A percentile compares a stretch with the other conserved stretches of the same genome.
phyloP scores from a whole-genome alignment of 2,113 vertebrate genomes.

The Indri indri region DNA sequence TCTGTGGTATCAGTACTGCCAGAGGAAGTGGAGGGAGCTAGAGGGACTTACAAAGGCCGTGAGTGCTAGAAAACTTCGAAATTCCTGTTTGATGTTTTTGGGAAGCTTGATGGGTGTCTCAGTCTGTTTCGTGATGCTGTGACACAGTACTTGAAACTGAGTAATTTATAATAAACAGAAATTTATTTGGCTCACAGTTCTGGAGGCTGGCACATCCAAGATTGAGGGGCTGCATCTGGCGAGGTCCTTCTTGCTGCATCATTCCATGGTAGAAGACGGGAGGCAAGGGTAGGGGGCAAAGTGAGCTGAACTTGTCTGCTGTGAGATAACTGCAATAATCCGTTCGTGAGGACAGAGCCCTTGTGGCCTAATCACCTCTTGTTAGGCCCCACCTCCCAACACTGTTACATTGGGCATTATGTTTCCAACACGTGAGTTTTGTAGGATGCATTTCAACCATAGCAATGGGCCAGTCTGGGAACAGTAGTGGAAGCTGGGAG shows the following conservation, averaged over 20 bases:
- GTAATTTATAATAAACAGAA: neutral
- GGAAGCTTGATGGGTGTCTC: neutral
- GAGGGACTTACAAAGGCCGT: neutral
- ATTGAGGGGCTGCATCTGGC: neutral
- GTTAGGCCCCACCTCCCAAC: neutral
- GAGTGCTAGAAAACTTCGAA: neutral
- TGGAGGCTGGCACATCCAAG: neutral
- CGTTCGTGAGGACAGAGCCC: neutral
- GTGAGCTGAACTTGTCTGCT: neutral
- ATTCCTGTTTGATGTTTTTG: neutral
- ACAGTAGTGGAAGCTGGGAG: neutral
- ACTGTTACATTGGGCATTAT: neutral
- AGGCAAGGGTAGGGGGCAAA: neutral
- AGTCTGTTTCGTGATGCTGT: neutral
- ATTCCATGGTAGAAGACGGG: neutral
- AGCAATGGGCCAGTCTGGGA: neutral
- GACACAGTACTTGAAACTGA: neutral
- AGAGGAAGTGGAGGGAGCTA: neutral
- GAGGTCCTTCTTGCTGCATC: neutral
- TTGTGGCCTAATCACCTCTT: neutral
- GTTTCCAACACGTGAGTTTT: neutral
- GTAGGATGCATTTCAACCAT: neutral
- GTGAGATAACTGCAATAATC: neutral
- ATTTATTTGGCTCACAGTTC: neutral
- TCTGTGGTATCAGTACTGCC: neutral